These are phyloP conservation scores for Tenebrio molitor DNA, from an alignment of 1,140 invertebrate species.

Conservation along the genomic window DNA sequence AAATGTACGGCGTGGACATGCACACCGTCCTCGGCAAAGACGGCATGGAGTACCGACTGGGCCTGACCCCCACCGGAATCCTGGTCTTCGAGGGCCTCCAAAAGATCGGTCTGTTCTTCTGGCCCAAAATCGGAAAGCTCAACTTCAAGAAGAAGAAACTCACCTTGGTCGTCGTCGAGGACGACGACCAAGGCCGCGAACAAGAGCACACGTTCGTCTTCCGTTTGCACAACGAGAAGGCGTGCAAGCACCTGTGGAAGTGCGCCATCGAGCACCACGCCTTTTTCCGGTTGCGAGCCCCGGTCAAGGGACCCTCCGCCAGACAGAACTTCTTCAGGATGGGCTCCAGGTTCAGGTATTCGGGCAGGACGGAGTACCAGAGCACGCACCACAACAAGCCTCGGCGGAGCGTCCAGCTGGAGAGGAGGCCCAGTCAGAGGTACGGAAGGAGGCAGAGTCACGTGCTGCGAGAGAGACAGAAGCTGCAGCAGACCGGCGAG, in stretches of 20 bases:
- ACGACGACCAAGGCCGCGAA: constrained; percentile 93
- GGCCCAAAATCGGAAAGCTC: constrained; percentile 95
- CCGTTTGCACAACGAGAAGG: constrained; percentile 94
- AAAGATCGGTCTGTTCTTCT: constrained; percentile 99
- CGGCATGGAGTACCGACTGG: constrained; percentile 95
- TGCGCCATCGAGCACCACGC: constrained; percentile 99
- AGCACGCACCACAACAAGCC: constrained; percentile 91
- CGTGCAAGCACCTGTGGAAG: constrained; percentile 99
- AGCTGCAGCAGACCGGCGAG: constrained; percentile 65
- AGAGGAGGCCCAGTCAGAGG: constrained; percentile 95
- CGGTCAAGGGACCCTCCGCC: constrained; percentile 89
- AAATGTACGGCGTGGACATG: constrained; percentile 98
- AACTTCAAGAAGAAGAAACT: constrained; percentile 98
- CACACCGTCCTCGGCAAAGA: constrained; percentile 96
- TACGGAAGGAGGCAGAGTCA: constrained; percentile 86
- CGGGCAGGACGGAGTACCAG: constrained; percentile 96
- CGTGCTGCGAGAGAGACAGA: constrained; percentile 75
- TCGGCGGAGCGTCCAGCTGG: constrained; percentile 92
- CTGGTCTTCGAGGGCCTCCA: constrained; percentile 95
- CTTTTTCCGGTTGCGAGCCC: constrained; percentile 95
- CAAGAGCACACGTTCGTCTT: constrained; percentile 96
- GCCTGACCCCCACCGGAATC: constrained; percentile 96
- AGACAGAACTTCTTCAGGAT: constrained; percentile 97
- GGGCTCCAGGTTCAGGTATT: constrained; percentile 96
- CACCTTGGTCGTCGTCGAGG: constrained; percentile 95